A percentile compares a stretch with the other conserved stretches of the same genome.
Conservation (phyloP, 2,113 vertebrate genomes). For the Blennius ocellaris region DNA sequence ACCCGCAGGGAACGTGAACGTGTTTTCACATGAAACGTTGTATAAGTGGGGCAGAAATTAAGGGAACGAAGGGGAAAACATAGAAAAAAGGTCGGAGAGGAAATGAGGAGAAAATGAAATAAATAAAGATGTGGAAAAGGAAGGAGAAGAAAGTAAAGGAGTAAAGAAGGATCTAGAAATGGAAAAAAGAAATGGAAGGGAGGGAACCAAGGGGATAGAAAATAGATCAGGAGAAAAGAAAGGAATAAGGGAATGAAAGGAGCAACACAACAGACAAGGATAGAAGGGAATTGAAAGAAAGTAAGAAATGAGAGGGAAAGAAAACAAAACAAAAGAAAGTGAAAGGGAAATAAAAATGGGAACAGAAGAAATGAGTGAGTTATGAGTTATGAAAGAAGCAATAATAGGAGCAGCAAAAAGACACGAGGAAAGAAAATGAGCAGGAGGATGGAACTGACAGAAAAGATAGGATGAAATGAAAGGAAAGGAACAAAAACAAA, state of each 20-base stretch:
- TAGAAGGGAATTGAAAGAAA: background rate
- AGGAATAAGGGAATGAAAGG: too few species aligned
- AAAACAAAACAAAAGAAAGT: background rate
- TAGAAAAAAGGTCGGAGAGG: too few species aligned
- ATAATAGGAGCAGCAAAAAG: too few species aligned
- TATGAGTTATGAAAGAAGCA: too few species aligned
- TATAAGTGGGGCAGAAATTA: too few species aligned
- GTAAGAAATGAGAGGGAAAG: background rate
- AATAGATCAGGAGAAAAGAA: background rate
- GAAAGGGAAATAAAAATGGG: background rate
- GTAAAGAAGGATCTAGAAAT: background rate
- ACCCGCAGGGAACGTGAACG: too few species aligned
- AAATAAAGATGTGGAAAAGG: background rate
- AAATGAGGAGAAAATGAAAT: background rate
- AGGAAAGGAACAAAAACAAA: background rate
- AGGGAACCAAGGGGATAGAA: background rate
- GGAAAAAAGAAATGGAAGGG: background rate
- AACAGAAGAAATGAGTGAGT: too few species aligned
- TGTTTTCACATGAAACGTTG: too few species aligned
- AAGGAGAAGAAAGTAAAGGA: background rate
- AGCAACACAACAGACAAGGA: background rate
- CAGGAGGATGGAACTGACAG: background rate
- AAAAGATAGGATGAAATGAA: background rate
- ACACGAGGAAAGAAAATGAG: too few species aligned
- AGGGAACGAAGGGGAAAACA: too few species aligned